A percentile compares a stretch with the other conserved stretches of the same genome.
These are phyloP conservation scores for Triops cancriformis DNA, from an alignment of 1,140 invertebrate species.

Conservation along the genomic window DNA sequence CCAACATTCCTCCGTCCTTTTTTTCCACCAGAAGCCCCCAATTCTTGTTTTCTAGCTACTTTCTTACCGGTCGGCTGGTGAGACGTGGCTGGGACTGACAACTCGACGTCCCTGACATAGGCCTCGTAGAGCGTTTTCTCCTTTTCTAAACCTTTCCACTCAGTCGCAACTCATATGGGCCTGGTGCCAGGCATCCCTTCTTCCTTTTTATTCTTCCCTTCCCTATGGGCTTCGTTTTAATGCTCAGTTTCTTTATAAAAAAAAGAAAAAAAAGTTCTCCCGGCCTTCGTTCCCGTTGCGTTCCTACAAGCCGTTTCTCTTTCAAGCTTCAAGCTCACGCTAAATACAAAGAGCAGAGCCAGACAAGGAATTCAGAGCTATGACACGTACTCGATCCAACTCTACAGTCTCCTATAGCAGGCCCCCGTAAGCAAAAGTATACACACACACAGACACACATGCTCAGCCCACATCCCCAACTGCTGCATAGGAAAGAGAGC, in stretches of 20 bases:
- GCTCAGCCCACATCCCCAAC: no score
- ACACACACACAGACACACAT: not conserved
- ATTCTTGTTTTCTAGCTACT: not conserved
- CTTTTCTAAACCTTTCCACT: not conserved
- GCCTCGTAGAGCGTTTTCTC: not conserved
- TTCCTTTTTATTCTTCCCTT: not conserved
- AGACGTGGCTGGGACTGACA: not conserved
- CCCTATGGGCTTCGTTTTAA: not conserved
- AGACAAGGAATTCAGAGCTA: conserved; percentile 10
- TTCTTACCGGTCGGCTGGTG: not conserved
- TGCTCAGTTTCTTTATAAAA: not conserved
- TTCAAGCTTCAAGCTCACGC: conserved; percentile 8
- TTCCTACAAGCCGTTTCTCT: conserved; percentile 1
- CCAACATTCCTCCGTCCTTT: not conserved
- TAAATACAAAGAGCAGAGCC: not conserved
- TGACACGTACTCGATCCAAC: not conserved
- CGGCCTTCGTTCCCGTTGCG: not conserved
- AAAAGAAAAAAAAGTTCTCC: no score
- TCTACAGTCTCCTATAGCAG: not conserved
- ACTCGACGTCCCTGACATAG: conserved; percentile 12
- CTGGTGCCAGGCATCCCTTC: conserved; percentile 7
- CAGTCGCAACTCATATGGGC: not conserved
- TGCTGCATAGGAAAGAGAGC: not conserved
- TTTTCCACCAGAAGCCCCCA: not conserved
- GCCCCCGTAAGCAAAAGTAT: not conserved